Percentiles rank a stretch among this genome's conserved stretches.
Evolutionary conservation across 2,797 vertebrate genomes (phyloP).

Genomic region (Chloroceryle amazona): DNA sequence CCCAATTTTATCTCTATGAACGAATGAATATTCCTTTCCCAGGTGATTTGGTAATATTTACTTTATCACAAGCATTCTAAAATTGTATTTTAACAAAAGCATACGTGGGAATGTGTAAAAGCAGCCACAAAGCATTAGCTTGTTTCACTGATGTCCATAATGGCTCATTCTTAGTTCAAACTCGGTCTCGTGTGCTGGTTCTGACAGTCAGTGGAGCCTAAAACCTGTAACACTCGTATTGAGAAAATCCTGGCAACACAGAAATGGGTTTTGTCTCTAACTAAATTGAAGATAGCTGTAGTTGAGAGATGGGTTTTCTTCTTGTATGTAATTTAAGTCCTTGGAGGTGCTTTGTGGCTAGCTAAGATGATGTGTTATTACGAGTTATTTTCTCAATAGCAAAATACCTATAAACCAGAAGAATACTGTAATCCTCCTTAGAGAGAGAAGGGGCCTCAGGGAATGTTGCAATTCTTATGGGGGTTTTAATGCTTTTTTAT

Average conservation of each 20-base stretch:
- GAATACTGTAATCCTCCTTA: neutral
- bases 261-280: rapidly evolving
- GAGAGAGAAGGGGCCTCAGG: neutral
- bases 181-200: neutral
- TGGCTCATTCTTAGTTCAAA: neutral
- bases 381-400: neutral
- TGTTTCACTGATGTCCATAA: neutral
- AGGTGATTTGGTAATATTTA: neutral
- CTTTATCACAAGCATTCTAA: neutral
- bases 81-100: neutral
- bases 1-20: neutral
- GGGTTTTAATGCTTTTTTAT: neutral
- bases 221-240: neutral
- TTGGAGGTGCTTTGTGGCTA: neutral
- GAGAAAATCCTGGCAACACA: neutral
- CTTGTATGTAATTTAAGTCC: neutral
- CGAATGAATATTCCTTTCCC: neutral
- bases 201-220: neutral
- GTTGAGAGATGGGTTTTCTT: neutral
- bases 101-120: neutral
- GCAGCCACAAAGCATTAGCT: neutral
- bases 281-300: neutral
- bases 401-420: neutral
- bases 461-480: neutral
- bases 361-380: neutral